Conservation (phyloP, 2,113 vertebrate genomes). For the Nestor notabilis region DNA sequence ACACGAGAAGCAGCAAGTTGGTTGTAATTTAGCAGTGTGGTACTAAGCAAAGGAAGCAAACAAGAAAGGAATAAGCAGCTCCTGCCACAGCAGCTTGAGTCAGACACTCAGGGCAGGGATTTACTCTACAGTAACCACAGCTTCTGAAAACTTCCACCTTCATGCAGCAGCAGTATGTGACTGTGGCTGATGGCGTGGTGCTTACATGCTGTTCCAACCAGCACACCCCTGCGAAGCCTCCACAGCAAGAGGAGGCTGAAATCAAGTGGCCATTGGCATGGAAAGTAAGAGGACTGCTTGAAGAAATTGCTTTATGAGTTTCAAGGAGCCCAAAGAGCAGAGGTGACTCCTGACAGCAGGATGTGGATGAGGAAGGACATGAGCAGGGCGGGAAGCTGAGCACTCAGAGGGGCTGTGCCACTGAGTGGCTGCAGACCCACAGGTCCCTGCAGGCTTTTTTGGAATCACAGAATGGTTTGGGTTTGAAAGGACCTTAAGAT, state of each 20-base stretch:
- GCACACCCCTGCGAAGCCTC: neutral
- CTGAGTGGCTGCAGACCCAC: neutral
- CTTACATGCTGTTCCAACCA: neutral
- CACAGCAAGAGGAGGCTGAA: neutral
- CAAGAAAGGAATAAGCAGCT: neutral
- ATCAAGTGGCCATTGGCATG: neutral
- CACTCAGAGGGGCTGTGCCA: neutral
- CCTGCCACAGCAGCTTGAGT: neutral
- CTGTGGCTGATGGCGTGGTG: rapidly evolving
- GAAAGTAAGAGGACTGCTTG: neutral
- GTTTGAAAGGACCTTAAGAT: neutral
- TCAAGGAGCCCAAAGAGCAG: neutral
- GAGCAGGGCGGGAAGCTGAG: neutral
- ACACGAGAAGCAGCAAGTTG: neutral
- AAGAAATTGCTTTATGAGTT: neutral
- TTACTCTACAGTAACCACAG: neutral
- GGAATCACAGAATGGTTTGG: neutral
- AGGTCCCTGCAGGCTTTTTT: neutral
- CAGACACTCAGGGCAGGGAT: neutral
- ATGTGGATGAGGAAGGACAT: neutral
- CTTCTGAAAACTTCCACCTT: neutral
- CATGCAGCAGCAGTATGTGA: rapidly evolving
- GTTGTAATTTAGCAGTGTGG: neutral
- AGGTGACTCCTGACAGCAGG: rapidly evolving
- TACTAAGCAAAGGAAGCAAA: neutral